A percentile compares a stretch with the other conserved stretches of the same genome.
phyloP scores from a whole-genome alignment of 1,140 invertebrate species.

The Euura lappo region DNA sequence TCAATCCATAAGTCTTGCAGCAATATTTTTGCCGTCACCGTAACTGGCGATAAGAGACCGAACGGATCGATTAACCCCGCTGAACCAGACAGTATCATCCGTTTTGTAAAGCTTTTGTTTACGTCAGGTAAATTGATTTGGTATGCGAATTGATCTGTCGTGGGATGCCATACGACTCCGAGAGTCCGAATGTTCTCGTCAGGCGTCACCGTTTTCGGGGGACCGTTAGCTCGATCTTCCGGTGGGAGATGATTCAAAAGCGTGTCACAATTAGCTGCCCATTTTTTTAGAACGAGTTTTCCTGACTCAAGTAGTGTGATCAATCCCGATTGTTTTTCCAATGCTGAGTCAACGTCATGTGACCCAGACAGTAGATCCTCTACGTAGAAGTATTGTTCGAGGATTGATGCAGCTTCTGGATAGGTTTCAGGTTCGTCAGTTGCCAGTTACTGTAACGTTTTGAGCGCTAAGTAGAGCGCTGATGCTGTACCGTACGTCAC shows the following conservation, averaged over 20 bases:
- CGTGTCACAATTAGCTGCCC: no score
- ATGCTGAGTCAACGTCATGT: no score
- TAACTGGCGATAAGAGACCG: slow-evolving; percentile 28
- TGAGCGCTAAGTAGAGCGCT: slow-evolving; percentile 35
- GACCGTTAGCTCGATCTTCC: no score
- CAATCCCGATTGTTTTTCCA: background rate
- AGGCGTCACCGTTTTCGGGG: no score
- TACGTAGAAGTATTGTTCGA: background rate
- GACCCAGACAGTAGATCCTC: no score
- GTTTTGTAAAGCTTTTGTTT: background rate
- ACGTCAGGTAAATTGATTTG: background rate
- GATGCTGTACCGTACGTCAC: slow-evolving; percentile 43
- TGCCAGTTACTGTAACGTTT: slow-evolving; percentile 28
- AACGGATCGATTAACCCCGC: slow-evolving; percentile 20
- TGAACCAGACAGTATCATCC: background rate
- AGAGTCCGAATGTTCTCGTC: background rate
- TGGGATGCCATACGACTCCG: background rate
- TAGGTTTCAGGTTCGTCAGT: slow-evolving; percentile 15
- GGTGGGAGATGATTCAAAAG: no score
- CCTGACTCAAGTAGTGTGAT: no score
- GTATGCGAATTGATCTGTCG: background rate
- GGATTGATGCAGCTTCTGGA: slow-evolving; percentile 29
- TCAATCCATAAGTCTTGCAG: slow-evolving; percentile 37
- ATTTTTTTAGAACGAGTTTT: no score
- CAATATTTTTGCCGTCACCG: slow-evolving; percentile 31